A percentile compares a stretch with the other conserved stretches of the same genome.
phyloP scores from a whole-genome alignment of 2,113 vertebrate genomes.

The Arothron firmamentum region DNA sequence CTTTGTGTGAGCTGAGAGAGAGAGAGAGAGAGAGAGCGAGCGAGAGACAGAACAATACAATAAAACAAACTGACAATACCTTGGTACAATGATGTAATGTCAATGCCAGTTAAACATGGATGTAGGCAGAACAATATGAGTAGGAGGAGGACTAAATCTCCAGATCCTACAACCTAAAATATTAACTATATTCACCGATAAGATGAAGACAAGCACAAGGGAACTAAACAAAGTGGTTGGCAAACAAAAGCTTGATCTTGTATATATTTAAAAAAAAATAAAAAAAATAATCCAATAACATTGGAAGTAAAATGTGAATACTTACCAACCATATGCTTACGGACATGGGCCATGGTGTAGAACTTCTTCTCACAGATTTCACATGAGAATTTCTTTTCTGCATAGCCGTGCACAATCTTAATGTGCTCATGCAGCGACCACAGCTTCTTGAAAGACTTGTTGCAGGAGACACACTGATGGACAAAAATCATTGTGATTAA shows the following conservation, averaged over 20 bases:
- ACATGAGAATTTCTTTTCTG: slow-evolving; percentile 98
- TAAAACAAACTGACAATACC: neutral
- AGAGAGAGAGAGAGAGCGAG: neutral
- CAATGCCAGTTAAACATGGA: too few species aligned
- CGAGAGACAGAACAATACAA: neutral
- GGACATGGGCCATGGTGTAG: slow-evolving; percentile 98
- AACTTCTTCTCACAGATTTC: slow-evolving; percentile 99
- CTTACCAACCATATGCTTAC: slow-evolving; percentile 99
- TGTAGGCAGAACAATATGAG: too few species aligned
- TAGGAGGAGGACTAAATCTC: too few species aligned
- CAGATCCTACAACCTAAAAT: too few species aligned
- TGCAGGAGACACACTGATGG: slow-evolving; percentile 92
- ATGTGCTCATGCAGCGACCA: slow-evolving; percentile 99
- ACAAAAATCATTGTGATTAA: slow-evolving; percentile 3
- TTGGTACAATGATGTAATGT: too few species aligned
- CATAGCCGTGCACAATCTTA: slow-evolving; percentile 97
- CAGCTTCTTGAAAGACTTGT: slow-evolving; percentile 98
- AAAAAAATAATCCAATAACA: neutral
- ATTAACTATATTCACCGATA: too few species aligned
- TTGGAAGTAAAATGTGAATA: slow-evolving; percentile 40
- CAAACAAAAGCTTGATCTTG: too few species aligned
- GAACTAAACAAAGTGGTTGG: too few species aligned
- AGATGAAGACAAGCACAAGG: too few species aligned
- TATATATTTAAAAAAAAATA: neutral
- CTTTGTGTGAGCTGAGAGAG: slow-evolving; percentile 89